These are phyloP conservation scores for Neostethus bicornis DNA, from an alignment of 2,797 vertebrate species.

Conservation along the genomic window DNA sequence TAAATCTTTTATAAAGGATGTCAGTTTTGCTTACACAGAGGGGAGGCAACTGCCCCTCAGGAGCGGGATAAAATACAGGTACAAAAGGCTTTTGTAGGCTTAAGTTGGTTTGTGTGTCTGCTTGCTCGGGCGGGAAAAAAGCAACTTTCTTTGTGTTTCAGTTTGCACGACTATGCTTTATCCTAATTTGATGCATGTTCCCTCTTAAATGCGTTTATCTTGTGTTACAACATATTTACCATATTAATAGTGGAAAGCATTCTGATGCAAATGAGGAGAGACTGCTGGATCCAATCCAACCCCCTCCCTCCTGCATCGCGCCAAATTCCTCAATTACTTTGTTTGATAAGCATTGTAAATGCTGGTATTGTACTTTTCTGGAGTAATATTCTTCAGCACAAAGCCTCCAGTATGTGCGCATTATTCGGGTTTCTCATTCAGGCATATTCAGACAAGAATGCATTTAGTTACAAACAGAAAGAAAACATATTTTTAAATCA, in stretches of 20 bases:
- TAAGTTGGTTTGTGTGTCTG: constrained; percentile 46
- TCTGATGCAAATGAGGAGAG: constrained; percentile 68
- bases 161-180: constrained; percentile 40
- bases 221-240: constrained; percentile 67
- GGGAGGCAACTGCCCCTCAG: constrained; percentile 77
- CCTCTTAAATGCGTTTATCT: constrained; percentile 59
- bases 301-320: constrained; percentile 35
- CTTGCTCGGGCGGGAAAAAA: constrained; percentile 29
- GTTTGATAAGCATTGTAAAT: constrained; percentile 48
- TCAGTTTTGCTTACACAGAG: constrained; percentile 86
- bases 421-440: constrained; percentile 46
- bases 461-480: constrained; percentile 52
- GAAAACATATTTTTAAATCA: too few relatives aligned
- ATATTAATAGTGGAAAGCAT: constrained; percentile 58
- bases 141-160: constrained; percentile 48
- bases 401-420: constrained; percentile 37
- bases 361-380: constrained; percentile 40
- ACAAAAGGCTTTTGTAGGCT: constrained; percentile 75
- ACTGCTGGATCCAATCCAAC: constrained; percentile 55
- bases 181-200: constrained; percentile 46
- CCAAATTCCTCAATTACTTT: constrained; percentile 55
- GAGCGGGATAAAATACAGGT: constrained; percentile 71
- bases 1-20: constrained; percentile 88
- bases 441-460: constrained; percentile 27
- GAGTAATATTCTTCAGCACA: constrained; percentile 52